Evolutionary conservation across 2,888 invertebrate species (phyloP).

Genomic region (Gandaritis pyraliata): DNA sequence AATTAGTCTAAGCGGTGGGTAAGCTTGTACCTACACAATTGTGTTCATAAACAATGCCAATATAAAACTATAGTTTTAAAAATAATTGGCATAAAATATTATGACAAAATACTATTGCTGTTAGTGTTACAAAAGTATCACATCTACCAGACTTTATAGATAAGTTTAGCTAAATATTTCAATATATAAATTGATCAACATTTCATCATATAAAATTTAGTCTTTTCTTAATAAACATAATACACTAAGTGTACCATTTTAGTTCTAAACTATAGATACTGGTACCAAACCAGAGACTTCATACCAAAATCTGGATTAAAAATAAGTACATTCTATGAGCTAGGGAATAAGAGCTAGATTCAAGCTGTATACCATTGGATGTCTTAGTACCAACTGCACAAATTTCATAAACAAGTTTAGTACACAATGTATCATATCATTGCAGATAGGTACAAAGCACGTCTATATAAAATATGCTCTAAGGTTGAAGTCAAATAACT

Average conservation of each 20-base stretch:
- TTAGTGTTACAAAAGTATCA: slow-evolving; percentile 24
- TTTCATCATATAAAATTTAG: not conserved
- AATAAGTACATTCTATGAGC: slow-evolving; percentile 60
- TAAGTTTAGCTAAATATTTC: not conserved
- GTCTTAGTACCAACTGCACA: not conserved
- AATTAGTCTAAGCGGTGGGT: slow-evolving; percentile 23
- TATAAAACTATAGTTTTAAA: slow-evolving; percentile 4
- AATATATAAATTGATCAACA: not conserved
- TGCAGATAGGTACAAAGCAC: not conserved
- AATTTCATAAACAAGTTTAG: not conserved
- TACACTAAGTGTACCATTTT: slow-evolving; percentile 28
- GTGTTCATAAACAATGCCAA: slow-evolving; percentile 7
- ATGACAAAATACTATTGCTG: slow-evolving; percentile 16
- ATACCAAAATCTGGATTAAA: slow-evolving; percentile 35
- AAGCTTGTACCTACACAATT: not conserved
- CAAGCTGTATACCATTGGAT: not conserved
- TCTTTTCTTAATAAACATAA: not conserved
- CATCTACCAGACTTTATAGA: slow-evolving; percentile 16
- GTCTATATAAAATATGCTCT: not conserved
- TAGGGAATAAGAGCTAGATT: slow-evolving; percentile 28
- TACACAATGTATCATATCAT: not conserved
- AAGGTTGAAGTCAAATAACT: not conserved
- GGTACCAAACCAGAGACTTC: slow-evolving; percentile 23
- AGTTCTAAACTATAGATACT: slow-evolving; percentile 6
- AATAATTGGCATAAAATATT: slow-evolving; percentile 17